phyloP scores from a whole-genome alignment of 2,888 invertebrate species.

The Aporophyla nigra region DNA sequence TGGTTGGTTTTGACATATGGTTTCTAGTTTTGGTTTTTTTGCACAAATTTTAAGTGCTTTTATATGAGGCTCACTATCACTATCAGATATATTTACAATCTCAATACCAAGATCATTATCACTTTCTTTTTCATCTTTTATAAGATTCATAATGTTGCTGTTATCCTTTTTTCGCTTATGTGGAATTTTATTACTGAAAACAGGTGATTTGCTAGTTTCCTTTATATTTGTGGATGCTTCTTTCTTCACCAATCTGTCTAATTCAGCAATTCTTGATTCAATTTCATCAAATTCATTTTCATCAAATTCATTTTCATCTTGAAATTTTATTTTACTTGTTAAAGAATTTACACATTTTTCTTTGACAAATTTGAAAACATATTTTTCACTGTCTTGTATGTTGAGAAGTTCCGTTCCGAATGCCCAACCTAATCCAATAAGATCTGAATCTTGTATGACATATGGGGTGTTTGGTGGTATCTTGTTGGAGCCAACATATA shows the following conservation, averaged over 20 bases:
- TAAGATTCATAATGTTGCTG: slow-evolving; percentile 64
- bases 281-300: slow-evolving; percentile 77
- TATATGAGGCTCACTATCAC: slow-evolving; percentile 73
- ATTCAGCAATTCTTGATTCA: slow-evolving; percentile 71
- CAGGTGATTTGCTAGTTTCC: slow-evolving; percentile 58
- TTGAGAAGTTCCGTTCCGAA: slow-evolving; percentile 73
- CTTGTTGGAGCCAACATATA: slow-evolving; percentile 87
- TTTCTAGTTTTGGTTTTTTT: slow-evolving; percentile 77
- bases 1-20: slow-evolving; percentile 66
- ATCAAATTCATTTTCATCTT: slow-evolving; percentile 78
- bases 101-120: slow-evolving; percentile 64
- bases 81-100: slow-evolving; percentile 78
- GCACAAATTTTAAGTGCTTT: slow-evolving; percentile 42
- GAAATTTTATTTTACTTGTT: slow-evolving; percentile 75
- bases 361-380: slow-evolving; percentile 81
- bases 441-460: slow-evolving; percentile 83
- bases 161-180: slow-evolving; percentile 78
- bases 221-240: slow-evolving; percentile 5
- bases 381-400: slow-evolving; percentile 82
- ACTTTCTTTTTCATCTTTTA: slow-evolving; percentile 57
- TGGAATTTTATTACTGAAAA: slow-evolving; percentile 65
- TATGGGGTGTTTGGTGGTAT: slow-evolving; percentile 81
- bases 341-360: slow-evolving; percentile 64
- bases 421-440: slow-evolving; percentile 90
- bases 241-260: slow-evolving; percentile 56